A percentile compares a stretch with the other conserved stretches of the same genome.
These are phyloP conservation scores for Romanomermis culicivorax DNA, from an alignment of 2,888 invertebrate species.

Conservation along the genomic window DNA sequence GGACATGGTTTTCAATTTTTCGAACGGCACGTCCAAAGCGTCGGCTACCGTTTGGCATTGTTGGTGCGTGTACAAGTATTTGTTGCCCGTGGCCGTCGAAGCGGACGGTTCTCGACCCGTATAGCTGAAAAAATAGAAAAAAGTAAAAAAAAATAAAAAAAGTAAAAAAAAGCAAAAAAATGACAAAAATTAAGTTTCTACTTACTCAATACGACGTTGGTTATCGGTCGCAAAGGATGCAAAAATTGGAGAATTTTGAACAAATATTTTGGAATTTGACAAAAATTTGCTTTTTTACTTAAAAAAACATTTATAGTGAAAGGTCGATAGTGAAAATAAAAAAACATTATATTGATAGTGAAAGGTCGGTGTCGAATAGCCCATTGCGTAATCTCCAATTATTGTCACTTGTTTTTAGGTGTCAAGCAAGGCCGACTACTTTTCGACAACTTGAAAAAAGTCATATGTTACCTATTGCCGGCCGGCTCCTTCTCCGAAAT, in stretches of 20 bases:
- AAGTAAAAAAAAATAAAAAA: no score
- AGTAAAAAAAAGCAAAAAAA: no score
- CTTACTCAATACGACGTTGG: not conserved
- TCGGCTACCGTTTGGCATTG: constrained; percentile 31
- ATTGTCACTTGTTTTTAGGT: no score
- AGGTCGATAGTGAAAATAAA: no score
- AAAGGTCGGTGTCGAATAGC: no score
- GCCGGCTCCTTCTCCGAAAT: constrained; percentile 2
- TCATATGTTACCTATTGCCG: constrained; percentile 3
- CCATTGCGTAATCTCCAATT: no score
- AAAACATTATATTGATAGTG: no score
- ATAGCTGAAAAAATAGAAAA: constrained; percentile 44
- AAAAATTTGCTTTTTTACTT: not conserved
- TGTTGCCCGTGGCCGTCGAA: constrained; percentile 92
- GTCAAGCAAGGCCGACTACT: constrained; percentile 1
- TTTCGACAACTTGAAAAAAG: constrained; percentile 4
- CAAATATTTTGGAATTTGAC: no score
- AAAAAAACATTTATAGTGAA: no score
- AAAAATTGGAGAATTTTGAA: no score
- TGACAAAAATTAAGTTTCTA: constrained; percentile 22
- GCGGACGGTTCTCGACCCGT: constrained; percentile 74
- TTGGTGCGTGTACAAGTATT: constrained; percentile 54
- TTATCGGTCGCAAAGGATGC: constrained; percentile 51
- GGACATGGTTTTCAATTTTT: not conserved
- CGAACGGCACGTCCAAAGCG: constrained; percentile 18